Percentiles rank a stretch among this genome's conserved stretches.
Evolutionary conservation across 1,140 invertebrate species (phyloP).

Genomic region (Drosophila subpulchrella): DNA sequence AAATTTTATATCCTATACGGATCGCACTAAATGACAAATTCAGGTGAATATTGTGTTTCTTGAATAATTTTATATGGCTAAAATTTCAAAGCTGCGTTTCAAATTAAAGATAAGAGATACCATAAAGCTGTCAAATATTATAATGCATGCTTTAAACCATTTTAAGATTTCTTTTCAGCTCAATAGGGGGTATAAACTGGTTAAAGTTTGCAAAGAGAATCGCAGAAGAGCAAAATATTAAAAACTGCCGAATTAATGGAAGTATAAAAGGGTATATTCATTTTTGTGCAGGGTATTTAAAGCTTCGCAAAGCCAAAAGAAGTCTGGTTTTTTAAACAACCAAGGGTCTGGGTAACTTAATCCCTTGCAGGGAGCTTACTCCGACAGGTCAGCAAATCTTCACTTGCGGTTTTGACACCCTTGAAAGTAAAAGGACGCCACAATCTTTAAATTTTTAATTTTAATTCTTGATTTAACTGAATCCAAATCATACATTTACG

Average conservation of each 20-base stretch:
- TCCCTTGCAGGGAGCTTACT: background rate
- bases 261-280: background rate
- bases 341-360: constrained; percentile 5
- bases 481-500: constrained; percentile 45
- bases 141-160: constrained; percentile 6
- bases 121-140: constrained; percentile 22
- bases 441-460: constrained; percentile 5
- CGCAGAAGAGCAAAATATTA: background rate
- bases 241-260: background rate
- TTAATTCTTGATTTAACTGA: background rate
- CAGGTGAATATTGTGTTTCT: too few species aligned
- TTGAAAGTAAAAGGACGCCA: background rate
- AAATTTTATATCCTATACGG: too few species aligned
- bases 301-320: background rate
- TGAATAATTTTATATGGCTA: too few species aligned
- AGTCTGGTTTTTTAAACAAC: background rate
- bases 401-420: constrained; percentile 25
- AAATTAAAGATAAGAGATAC: constrained; percentile 1
- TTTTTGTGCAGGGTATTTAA: constrained; percentile 7
- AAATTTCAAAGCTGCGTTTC: background rate
- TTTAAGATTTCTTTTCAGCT: constrained; percentile 19
- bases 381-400: constrained; percentile 17
- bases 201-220: background rate
- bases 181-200: constrained; percentile 21
- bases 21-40: background rate